Evolutionary conservation across 2,888 invertebrate species (phyloP).

Genomic region (Synanthedon andrenaeformis): DNA sequence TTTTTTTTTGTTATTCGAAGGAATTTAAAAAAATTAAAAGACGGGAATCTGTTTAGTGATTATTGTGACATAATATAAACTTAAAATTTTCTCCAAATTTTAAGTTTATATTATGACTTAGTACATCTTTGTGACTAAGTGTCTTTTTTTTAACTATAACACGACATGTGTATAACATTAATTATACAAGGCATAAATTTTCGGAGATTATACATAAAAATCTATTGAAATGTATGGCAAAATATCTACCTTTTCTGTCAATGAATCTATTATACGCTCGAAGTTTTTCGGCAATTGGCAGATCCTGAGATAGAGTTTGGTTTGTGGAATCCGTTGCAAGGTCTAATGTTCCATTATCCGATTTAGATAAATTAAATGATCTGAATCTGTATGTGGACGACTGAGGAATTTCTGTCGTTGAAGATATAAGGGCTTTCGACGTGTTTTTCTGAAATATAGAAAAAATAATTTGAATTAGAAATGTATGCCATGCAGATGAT

Average conservation of each 20-base stretch:
- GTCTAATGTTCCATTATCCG: constrained; percentile 36
- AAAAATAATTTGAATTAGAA: constrained; percentile 10
- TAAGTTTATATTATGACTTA: too few species aligned
- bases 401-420: constrained; percentile 15
- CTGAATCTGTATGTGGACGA: constrained; percentile 6
- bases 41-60: too few species aligned
- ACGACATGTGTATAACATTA: too few species aligned
- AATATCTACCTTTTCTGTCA: constrained; percentile 55
- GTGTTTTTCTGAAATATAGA: constrained; percentile 29
- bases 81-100: too few species aligned
- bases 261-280: constrained; percentile 49
- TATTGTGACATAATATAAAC: too few species aligned
- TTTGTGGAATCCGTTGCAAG: constrained; percentile 46
- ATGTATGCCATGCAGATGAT: not conserved
- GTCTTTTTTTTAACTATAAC: too few species aligned
- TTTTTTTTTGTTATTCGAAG: too few species aligned
- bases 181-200: too few species aligned
- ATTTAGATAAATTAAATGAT: constrained; percentile 4
- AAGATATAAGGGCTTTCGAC: constrained; percentile 11
- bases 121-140: too few species aligned
- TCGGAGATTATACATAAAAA: too few species aligned
- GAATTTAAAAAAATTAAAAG: too few species aligned
- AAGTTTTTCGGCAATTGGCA: constrained; percentile 58
- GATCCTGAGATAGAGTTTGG: constrained; percentile 46
- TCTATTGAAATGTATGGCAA: too few species aligned